Evolutionary conservation across 2,113 vertebrate species (phyloP).

Genomic region (zebrafish (Danio rerio)): GRCz12tu NC_133196.1:22512501-22513000

Average conservation of each 20-base stretch:
- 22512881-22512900: slow-evolving; percentile 72
- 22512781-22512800: slow-evolving; percentile 1
- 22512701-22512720: slow-evolving; percentile 93
- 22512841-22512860: slow-evolving; percentile 63
- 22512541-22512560: too few species aligned
- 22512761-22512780: not conserved
- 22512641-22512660: slow-evolving; percentile 90
- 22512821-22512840: slow-evolving; percentile 24
- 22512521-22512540: too few species aligned
- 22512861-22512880: slow-evolving; percentile 63
- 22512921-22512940: slow-evolving; percentile 76
- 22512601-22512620: slow-evolving; percentile 95
- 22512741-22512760: slow-evolving; percentile 28
- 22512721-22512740: slow-evolving; percentile 70
- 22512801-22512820: slow-evolving; percentile 4
- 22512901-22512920: slow-evolving; percentile 83
- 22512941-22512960: slow-evolving; percentile 85
- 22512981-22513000: slow-evolving; percentile 84
- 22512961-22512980: slow-evolving; percentile 83
- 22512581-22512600: slow-evolving; percentile 52
- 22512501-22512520: too few species aligned
- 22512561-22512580: too few species aligned
- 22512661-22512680: slow-evolving; percentile 94
- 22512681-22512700: slow-evolving; percentile 90
- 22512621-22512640: slow-evolving; percentile 95